Evolutionary conservation across 1,140 invertebrate genomes (phyloP), one percentile per base, ranked within the genome.

Genomic region (Papilio polyxenes): DNA sequence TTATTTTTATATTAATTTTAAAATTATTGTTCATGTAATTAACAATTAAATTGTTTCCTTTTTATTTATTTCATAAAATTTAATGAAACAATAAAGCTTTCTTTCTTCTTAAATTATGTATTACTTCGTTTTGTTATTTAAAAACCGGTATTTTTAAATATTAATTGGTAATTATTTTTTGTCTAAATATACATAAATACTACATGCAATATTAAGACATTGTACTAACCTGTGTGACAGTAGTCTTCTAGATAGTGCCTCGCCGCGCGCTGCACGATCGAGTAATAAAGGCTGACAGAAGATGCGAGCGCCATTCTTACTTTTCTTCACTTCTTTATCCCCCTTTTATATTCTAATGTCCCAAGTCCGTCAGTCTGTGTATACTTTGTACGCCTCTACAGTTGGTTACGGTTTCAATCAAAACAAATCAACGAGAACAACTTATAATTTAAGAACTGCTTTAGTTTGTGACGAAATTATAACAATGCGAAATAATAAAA

Each of bases 241-340:
- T 95, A 95, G 85, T 95, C 94, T 91, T 95, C 94, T 76, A 95
- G 82, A 80, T 95, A 95, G 86, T 95, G 94, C 82, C 94, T 89
- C 56, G 94, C 94, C 37, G 94, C 94, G 78, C 94, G 90, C 88
- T 95, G 94, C 87, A 95, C 94, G 82, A 95, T 95, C 20, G 94
- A 95, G 89, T 95, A 95, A 88, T 95, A 95, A 75, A 95, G 87
- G 89, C 94, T 95, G 85, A 95, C 94, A 86, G 94, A 95, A 85
- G 94, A 95, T 82, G 94, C 94, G 56, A 95, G 91, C 88, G 94
- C 94, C 94, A 95, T 95, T 84, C 91, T 94, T 89, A 90, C 86
- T 88, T 85, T 82, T 90, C 86, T 90, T 87, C 88, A 90, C 86
- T 90, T 87, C 88, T 91, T 59, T 87, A 37, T 83, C 78, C 75